phyloP scores from a whole-genome alignment of 2,113 vertebrate species.

The Mellivora capensis region DNA sequence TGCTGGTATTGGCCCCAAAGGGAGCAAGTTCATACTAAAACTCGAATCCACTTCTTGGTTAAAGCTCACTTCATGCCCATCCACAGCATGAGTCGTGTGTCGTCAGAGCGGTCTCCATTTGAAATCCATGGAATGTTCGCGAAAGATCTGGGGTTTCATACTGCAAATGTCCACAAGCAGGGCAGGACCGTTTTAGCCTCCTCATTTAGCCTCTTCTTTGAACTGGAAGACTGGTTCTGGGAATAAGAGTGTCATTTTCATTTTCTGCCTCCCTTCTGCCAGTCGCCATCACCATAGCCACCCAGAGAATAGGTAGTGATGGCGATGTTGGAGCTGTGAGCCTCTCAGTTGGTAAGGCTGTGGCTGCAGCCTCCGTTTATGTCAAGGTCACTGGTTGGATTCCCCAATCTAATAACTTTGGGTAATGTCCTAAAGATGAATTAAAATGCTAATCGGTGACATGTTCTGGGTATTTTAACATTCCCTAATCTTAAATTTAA shows the following conservation, averaged over 20 bases:
- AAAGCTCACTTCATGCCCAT: background rate
- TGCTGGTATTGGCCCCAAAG: background rate
- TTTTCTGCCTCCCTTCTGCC: background rate
- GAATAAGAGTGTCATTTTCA: background rate
- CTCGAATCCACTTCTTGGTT: background rate
- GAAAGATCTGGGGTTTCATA: background rate
- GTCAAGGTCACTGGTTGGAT: slow-evolving; percentile 49
- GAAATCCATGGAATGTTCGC: background rate
- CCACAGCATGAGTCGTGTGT: background rate
- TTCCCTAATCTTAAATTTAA: slow-evolving; percentile 75
- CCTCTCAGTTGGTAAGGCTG: background rate
- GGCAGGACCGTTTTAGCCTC: fast-evolving
- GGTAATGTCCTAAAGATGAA: slow-evolving; percentile 63
- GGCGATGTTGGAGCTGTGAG: fast-evolving
- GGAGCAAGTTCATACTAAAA: background rate
- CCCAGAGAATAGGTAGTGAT: background rate
- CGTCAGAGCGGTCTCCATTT: background rate
- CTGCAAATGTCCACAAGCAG: background rate
- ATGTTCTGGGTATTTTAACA: slow-evolving; percentile 69
- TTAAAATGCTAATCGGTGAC: slow-evolving; percentile 68
- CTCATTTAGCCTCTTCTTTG: background rate
- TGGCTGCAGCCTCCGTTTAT: background rate
- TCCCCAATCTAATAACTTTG: slow-evolving; percentile 40
- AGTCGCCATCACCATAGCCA: background rate
- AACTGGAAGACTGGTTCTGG: background rate